A percentile compares a stretch with the other conserved stretches of the same genome.
Evolutionary conservation across 2,797 vertebrate species (phyloP).

Genomic region (Hippocampus kuda): DNA sequence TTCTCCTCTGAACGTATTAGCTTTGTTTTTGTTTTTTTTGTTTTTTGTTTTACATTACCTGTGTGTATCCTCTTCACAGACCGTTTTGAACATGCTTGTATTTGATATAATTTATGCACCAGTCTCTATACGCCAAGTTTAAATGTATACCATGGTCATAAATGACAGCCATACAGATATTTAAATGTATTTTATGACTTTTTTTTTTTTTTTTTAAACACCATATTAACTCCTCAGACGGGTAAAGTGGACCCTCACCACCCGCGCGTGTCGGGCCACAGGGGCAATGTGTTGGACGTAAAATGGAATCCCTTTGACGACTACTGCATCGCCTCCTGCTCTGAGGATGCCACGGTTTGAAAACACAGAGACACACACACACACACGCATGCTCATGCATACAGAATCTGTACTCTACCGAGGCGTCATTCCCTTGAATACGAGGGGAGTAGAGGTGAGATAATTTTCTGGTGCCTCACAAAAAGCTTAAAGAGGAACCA

Average conservation of each 20-base stretch:
- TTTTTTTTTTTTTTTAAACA: not conserved
- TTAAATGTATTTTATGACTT: not conserved
- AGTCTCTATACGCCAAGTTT: too few species aligned
- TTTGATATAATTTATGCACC: too few species aligned
- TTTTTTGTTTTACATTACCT: too few species aligned
- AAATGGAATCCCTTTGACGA: constrained; percentile 96
- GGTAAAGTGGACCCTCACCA: constrained; percentile 88
- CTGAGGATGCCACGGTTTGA: constrained; percentile 85
- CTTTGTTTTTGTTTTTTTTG: too few species aligned
- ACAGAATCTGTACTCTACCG: not conserved
- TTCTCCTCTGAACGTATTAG: too few species aligned
- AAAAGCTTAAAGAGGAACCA: constrained; percentile 26
- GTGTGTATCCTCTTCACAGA: too few species aligned
- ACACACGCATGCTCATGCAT: not conserved
- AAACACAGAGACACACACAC: constrained; percentile 2
- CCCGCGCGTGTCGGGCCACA: constrained; percentile 83
- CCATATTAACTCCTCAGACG: constrained; percentile 61
- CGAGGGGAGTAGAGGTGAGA: constrained; percentile 26
- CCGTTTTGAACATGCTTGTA: too few species aligned
- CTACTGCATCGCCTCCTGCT: constrained; percentile 87
- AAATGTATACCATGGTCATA: too few species aligned
- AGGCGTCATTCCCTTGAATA: constrained; percentile 18
- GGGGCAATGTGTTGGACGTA: constrained; percentile 83
- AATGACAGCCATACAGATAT: too few species aligned
- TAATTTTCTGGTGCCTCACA: constrained; percentile 23